Evolutionary conservation across 2,888 invertebrate species (phyloP), one percentile per base, ranked within the genome.

Genomic region (Hedya salicella): DNA sequence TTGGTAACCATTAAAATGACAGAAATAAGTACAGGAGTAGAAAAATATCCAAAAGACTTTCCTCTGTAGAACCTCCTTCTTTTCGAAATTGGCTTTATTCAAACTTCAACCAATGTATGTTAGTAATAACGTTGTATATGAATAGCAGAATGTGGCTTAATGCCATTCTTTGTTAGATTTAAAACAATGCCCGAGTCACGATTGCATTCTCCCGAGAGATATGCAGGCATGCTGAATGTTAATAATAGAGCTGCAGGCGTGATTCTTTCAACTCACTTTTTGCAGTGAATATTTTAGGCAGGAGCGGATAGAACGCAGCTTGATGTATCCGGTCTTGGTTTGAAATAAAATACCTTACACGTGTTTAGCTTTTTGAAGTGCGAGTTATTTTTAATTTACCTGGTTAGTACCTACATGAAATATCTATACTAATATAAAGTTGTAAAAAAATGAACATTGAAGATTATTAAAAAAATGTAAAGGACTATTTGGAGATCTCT

Each of bases 211-310:
- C 65, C 25, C 46, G 13, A 53, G 60, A 60, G 30, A 53, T 40
- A 50, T 9, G 39, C 54, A 63, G 48, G 46, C 59, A 30, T 25
- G 30, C 25, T 44, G 59, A 40, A 44, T 60, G 46, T 60, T 65
- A 60, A 65, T 60, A 65, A 46, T 59, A 60, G 44, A 59, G 52
- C 49, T 50, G 32, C 44, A 42, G 50, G 19, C 25, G 50, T 52
- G 21, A 52, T 65, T 60, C 59, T 53, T 65, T 65, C 46, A 16
- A 19, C 42, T 42, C 40, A 42, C 49, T 48, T 63, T 63, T 57
- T 57, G 57, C 42, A 64, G 32, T 50, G 48, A 57, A 57, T 57
- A 50, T 64, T 57, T 64, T 64, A 64, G 56, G 56, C 17, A n/a
- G 36, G 14, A 17, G n/a, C 60, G 36, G 62, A 54, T n/a, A 54